A percentile compares a stretch with the other conserved stretches of the same genome.
phyloP scores from a whole-genome alignment of 2,797 vertebrate genomes.

The Pteropus rufus region DNA sequence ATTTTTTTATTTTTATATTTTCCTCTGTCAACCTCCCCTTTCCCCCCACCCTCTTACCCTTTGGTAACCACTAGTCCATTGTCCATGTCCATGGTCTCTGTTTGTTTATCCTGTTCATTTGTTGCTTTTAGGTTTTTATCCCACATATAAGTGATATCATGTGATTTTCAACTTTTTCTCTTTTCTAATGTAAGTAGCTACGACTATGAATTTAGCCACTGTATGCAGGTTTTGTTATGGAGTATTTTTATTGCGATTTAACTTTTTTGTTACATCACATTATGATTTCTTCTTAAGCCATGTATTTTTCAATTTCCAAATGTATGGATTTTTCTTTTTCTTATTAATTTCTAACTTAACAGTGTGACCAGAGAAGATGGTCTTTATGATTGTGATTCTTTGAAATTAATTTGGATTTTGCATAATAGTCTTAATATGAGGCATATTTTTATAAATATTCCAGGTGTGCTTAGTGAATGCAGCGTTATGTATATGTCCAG shows the following conservation, averaged over 20 bases:
- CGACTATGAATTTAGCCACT: not conserved
- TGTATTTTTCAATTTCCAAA: conserved; percentile 21
- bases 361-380: not conserved
- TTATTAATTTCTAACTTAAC: conserved; percentile 19
- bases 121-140: too few species aligned
- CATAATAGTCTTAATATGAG: not conserved
- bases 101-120: too few species aligned
- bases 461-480: not conserved
- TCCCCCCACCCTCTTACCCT: too few species aligned
- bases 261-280: conserved; percentile 25
- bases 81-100: too few species aligned
- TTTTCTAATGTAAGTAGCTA: not conserved
- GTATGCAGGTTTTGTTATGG: not conserved
- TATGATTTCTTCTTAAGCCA: conserved; percentile 13
- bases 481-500: not conserved
- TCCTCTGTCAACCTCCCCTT: too few species aligned
- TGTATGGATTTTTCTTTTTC: not conserved
- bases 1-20: too few species aligned
- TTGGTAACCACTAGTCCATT: too few species aligned
- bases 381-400: not conserved
- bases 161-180: too few species aligned
- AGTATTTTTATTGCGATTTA: conserved; percentile 18
- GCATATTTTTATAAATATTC: not conserved
- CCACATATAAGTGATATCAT: too few species aligned
- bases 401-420: conserved; percentile 24